Conservation (phyloP, 2,113 vertebrate species). For the Terrapene triunguis region DNA sequence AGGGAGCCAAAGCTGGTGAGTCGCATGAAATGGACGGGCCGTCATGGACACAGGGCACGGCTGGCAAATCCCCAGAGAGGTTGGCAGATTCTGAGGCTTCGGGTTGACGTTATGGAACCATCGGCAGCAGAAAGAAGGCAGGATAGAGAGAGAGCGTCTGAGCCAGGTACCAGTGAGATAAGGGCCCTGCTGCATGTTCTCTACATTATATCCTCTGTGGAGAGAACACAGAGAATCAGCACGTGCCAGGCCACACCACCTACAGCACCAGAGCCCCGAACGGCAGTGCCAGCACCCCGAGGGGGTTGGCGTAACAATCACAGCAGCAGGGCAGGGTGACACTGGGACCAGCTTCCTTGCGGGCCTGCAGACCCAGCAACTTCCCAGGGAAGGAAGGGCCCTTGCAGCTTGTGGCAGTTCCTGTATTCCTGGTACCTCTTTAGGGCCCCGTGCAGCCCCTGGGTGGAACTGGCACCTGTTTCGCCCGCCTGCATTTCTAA, state of each 20-base stretch:
- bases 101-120: slow-evolving; percentile 23
- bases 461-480: not conserved
- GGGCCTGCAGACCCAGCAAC: not conserved
- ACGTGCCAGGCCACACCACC: not conserved
- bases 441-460: not conserved
- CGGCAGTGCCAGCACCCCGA: not conserved
- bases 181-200: slow-evolving; percentile 54
- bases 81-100: slow-evolving; percentile 35
- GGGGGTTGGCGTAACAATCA: not conserved
- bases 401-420: too few species aligned
- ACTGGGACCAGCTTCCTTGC: not conserved
- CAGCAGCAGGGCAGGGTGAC: not conserved
- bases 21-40: slow-evolving; percentile 45
- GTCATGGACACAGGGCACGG: slow-evolving; percentile 48
- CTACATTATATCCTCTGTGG: slow-evolving; percentile 74
- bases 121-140: slow-evolving; percentile 61
- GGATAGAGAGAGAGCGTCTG: slow-evolving; percentile 47
- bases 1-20: slow-evolving; percentile 23
- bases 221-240: slow-evolving; percentile 24
- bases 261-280: not conserved
- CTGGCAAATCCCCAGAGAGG: slow-evolving; percentile 21
- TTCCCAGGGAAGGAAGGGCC: not conserved
- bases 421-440: not conserved
- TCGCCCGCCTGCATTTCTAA: not conserved
- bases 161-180: slow-evolving; percentile 56